Evolutionary conservation across 2,113 vertebrate species (phyloP).

Genomic region (western clawed frog (Xenopus tropicalis)): UCB_Xtro_10.0 CM004451.2:90225001-90225500

Average conservation of each 20-base stretch:
- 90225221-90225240: not conserved
- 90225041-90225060: slow-evolving; percentile 11
- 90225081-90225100: not conserved
- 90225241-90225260: not conserved
- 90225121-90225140: no score
- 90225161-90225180: no score
- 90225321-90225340: slow-evolving; percentile 67
- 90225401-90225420: no score
- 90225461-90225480: no score
- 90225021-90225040: slow-evolving; percentile 69
- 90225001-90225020: slow-evolving; percentile 64
- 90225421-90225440: no score
- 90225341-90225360: no score
- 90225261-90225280: slow-evolving; percentile 17
- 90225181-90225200: no score
- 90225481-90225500: no score
- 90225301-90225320: slow-evolving; percentile 52
- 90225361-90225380: no score
- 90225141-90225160: not conserved
- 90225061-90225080: slow-evolving; percentile 27
- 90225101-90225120: not conserved
- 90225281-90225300: slow-evolving; percentile 47
- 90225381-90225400: no score
- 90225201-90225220: not conserved
- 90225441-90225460: no score